These are phyloP conservation scores for Cataglyphis rosenhaueri DNA, from an alignment of 2,888 invertebrate genomes.

Conservation along the genomic window DNA sequence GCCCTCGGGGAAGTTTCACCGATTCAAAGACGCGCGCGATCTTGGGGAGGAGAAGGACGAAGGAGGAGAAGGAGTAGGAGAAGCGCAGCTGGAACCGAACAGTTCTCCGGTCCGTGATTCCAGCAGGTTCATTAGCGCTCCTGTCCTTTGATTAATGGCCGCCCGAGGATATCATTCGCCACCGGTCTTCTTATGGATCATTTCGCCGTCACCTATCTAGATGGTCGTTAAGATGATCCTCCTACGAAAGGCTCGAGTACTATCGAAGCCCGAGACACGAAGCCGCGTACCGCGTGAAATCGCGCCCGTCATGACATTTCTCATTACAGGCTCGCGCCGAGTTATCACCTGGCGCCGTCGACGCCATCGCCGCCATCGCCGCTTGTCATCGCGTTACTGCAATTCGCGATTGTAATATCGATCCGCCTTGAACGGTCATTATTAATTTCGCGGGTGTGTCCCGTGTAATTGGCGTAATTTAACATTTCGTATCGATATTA, in stretches of 20 bases:
- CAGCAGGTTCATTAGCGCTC: conserved; percentile 83
- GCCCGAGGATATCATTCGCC: conserved; percentile 78
- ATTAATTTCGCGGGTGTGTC: conserved; percentile 36
- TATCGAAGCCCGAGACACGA: conserved; percentile 53
- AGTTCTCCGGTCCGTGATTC: conserved; percentile 73
- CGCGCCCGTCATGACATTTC: conserved; percentile 70
- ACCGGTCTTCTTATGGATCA: conserved; percentile 82
- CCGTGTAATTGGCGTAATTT: conserved; percentile 38
- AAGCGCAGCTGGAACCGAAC: conserved; percentile 61
- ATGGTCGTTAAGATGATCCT: conserved; percentile 82
- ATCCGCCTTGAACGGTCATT: background rate
- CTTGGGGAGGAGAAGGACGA: conserved; percentile 40
- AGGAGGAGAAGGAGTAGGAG: conserved; percentile 7
- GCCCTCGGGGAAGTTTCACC: conserved; percentile 69
- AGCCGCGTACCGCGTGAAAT: conserved; percentile 66
- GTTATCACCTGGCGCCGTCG: conserved; percentile 67
- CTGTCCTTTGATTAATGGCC: conserved; percentile 83
- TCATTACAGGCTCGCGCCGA: conserved; percentile 65
- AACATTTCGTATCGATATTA: conserved; percentile 1
- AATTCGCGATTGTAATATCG: conserved; percentile 37
- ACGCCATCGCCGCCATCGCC: conserved; percentile 23
- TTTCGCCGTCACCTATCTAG: conserved; percentile 80
- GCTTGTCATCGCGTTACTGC: conserved; percentile 55
- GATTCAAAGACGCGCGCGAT: conserved; percentile 67
- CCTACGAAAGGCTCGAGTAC: conserved; percentile 57